These are phyloP conservation scores for Rhyacophila brunnea DNA, from an alignment of 1,140 invertebrate species.

Conservation along the genomic window DNA sequence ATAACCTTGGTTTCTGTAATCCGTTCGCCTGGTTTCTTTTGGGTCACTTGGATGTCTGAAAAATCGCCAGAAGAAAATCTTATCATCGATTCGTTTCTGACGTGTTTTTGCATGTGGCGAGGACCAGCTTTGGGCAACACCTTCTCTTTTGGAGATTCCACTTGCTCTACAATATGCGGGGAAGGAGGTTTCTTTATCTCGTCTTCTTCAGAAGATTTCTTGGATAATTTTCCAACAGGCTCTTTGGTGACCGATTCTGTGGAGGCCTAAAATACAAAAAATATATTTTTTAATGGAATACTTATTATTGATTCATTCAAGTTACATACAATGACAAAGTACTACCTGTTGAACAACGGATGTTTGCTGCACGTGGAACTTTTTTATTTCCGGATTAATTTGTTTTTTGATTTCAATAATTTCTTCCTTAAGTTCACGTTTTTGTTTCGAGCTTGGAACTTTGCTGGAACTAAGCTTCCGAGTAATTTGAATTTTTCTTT, in stretches of 20 bases:
- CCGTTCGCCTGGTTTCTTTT: slow-evolving; percentile 48
- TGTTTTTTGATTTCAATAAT: slow-evolving; percentile 69
- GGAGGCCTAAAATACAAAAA: background rate
- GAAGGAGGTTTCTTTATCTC: slow-evolving; percentile 12
- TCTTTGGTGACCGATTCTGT: slow-evolving; percentile 11
- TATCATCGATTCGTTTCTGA: slow-evolving; percentile 54
- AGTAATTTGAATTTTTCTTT: slow-evolving; percentile 68
- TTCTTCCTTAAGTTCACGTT: slow-evolving; percentile 66
- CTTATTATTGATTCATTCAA: too few relatives aligned
- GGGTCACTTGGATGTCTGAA: slow-evolving; percentile 52
- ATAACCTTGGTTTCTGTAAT: slow-evolving; percentile 41
- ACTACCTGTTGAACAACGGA: slow-evolving; percentile 16
- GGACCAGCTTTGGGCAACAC: slow-evolving; percentile 50
- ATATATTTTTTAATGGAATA: too few relatives aligned
- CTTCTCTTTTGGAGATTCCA: slow-evolving; percentile 31
- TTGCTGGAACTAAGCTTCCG: slow-evolving; percentile 66
- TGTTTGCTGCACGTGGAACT: slow-evolving; percentile 44
- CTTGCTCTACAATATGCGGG: slow-evolving; percentile 5
- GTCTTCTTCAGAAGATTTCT: slow-evolving; percentile 31
- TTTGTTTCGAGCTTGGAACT: slow-evolving; percentile 65
- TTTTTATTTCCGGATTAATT: slow-evolving; percentile 56
- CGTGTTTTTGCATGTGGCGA: slow-evolving; percentile 53
- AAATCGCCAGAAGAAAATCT: slow-evolving; percentile 54
- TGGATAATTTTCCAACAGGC: slow-evolving; percentile 19
- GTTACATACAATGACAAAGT: too few relatives aligned